These are phyloP conservation scores for Neomonachus schauinslandi DNA, from an alignment of 2,113 vertebrate species.

Conservation along the genomic window DNA sequence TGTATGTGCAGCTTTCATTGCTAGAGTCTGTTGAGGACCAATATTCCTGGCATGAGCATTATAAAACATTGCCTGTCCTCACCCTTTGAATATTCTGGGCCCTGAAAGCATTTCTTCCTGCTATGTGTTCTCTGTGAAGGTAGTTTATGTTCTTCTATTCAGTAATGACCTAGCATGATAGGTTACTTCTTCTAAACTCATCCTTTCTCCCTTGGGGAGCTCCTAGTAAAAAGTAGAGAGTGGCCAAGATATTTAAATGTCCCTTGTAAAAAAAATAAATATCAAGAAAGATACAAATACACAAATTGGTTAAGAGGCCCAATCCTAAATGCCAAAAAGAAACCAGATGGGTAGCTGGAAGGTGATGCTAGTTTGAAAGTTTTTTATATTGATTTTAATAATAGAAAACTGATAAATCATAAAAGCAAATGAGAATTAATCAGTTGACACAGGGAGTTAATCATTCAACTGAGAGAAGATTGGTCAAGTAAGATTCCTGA, in stretches of 20 bases:
- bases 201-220: not conserved
- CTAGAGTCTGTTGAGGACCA: not conserved
- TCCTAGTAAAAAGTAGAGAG: not conserved
- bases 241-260: not conserved
- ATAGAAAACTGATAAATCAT: not conserved
- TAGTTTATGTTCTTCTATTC: not conserved
- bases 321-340: not conserved
- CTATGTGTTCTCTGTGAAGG: not conserved
- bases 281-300: not conserved
- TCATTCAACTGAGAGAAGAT: not conserved
- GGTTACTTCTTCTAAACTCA: not conserved
- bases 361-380: not conserved
- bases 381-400: not conserved
- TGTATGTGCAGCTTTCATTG: not conserved
- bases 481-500: not conserved
- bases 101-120: not conserved
- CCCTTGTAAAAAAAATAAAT: not conserved
- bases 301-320: not conserved
- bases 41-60: not conserved
- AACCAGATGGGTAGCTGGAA: not conserved
- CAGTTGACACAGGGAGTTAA: not conserved
- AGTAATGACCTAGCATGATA: not conserved
- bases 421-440: not conserved
- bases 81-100: not conserved
- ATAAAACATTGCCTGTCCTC: not conserved